These are phyloP conservation scores for Python bivittatus DNA, from an alignment of 2,113 vertebrate species.

Conservation along the genomic window DNA sequence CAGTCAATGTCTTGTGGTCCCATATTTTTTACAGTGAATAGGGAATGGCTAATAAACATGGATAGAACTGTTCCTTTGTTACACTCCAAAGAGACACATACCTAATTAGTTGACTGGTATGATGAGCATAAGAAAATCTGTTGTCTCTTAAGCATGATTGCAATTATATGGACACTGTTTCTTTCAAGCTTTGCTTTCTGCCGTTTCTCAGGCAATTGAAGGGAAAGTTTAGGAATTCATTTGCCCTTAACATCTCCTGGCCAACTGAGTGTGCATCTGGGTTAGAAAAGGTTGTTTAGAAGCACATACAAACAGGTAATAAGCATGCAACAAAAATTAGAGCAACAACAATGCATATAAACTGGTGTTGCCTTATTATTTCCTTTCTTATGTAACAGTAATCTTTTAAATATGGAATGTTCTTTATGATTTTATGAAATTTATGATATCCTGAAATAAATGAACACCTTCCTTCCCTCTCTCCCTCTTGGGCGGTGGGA, in stretches of 20 bases:
- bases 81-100: conserved; percentile 29
- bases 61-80: conserved; percentile 45
- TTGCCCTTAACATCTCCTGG: conserved; percentile 40
- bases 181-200: conserved; percentile 41
- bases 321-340: neutral
- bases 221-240: conserved; percentile 45
- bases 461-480: neutral
- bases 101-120: conserved; percentile 49
- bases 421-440: neutral
- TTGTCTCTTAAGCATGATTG: conserved; percentile 33
- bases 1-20: neutral
- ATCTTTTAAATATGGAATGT: neutral
- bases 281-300: neutral
- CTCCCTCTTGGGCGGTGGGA: neutral
- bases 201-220: conserved; percentile 45
- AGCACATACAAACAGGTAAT: neutral
- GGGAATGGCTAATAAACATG: conserved; percentile 28
- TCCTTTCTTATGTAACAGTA: neutral
- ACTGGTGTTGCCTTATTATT: neutral
- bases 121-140: conserved; percentile 37
- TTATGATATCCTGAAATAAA: neutral
- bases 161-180: conserved; percentile 50
- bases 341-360: neutral
- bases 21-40: conserved; percentile 6
- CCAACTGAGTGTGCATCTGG: conserved; percentile 28